Evolutionary conservation across 2,888 invertebrate species (phyloP).

Genomic region (Tolmerus cingulatus): DNA sequence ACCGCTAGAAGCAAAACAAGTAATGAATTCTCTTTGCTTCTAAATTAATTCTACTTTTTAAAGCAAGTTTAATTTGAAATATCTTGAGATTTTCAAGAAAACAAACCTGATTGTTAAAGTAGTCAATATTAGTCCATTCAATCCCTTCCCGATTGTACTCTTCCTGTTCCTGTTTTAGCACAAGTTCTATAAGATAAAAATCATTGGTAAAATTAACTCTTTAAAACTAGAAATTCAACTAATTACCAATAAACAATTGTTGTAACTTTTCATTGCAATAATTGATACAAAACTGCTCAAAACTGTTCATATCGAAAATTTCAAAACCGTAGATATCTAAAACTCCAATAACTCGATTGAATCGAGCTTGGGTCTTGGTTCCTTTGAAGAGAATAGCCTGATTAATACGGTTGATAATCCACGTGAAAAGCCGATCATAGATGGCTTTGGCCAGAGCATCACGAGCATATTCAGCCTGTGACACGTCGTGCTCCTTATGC

Average conservation of each 20-base stretch:
- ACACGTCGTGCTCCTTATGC: constrained; percentile 86
- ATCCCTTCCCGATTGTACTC: constrained; percentile 96
- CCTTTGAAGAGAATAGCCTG: constrained; percentile 83
- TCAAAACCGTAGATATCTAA: constrained; percentile 99
- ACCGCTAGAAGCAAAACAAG: too few relatives aligned
- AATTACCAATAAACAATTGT: constrained; percentile 91
- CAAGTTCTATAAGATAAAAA: constrained; percentile 75
- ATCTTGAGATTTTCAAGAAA: neutral
- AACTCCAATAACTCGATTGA: constrained; percentile 72
- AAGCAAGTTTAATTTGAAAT: neutral
- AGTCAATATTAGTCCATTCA: constrained; percentile 92
- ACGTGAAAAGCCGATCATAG: constrained; percentile 92
- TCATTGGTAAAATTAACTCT: neutral
- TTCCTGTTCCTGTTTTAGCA: constrained; percentile 97
- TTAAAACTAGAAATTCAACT: neutral
- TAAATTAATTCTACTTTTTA: too few relatives aligned
- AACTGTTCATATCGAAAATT: constrained; percentile 95
- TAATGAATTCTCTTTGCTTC: too few relatives aligned
- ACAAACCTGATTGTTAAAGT: constrained; percentile 91
- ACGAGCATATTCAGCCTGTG: constrained; percentile 86
- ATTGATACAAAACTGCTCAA: constrained; percentile 99
- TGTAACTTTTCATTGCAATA: constrained; percentile 99
- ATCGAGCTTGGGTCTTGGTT: constrained; percentile 60
- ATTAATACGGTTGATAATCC: constrained; percentile 93
- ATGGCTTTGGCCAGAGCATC: constrained; percentile 96